Conservation (phyloP, 2,888 invertebrate genomes). For the Cataglyphis livida region DNA sequence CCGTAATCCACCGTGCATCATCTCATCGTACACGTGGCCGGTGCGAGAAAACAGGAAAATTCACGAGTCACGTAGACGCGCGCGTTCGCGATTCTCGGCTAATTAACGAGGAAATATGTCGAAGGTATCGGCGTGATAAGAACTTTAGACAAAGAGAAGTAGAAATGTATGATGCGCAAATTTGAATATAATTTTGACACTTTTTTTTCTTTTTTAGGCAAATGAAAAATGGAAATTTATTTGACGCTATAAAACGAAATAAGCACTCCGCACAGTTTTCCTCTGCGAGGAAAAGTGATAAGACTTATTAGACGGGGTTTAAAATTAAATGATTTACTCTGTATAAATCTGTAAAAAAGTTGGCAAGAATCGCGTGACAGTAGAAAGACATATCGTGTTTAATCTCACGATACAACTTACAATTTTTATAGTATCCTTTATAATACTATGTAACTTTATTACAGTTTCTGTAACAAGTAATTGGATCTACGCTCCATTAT, state of each 20-base stretch:
- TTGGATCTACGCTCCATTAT: constrained; percentile 48
- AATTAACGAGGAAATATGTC: constrained; percentile 34
- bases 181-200: background rate
- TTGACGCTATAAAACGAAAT: background rate
- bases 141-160: background rate
- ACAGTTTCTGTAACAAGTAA: constrained; percentile 50
- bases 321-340: background rate
- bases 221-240: background rate
- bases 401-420: constrained; percentile 25
- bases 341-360: background rate
- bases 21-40: background rate
- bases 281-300: background rate
- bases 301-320: background rate
- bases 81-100: background rate
- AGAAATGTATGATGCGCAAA: background rate
- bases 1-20: constrained; percentile 34
- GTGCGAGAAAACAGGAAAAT: constrained; percentile 22
- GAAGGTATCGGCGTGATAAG: background rate
- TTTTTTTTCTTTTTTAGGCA: no score
- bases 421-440: constrained; percentile 29
- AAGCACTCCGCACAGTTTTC: background rate
- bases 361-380: background rate
- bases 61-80: constrained; percentile 4
- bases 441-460: constrained; percentile 41
- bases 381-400: background rate